Evolutionary conservation across 1,140 invertebrate genomes (phyloP).

Genomic region (Oedothorax gibbosus): DNA sequence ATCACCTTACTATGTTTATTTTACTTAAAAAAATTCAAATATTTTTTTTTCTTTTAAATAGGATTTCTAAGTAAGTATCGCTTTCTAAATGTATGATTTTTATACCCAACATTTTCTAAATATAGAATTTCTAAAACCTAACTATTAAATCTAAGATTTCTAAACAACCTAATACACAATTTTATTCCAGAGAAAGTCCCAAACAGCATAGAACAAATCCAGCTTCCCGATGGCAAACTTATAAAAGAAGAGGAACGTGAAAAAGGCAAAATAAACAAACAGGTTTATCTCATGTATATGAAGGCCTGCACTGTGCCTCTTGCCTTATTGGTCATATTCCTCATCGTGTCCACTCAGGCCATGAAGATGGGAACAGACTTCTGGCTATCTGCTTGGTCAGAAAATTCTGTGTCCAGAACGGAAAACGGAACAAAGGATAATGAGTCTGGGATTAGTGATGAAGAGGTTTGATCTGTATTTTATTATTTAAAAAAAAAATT

Average conservation of each 20-base stretch:
- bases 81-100: neutral
- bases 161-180: neutral
- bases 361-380: conserved; percentile 64
- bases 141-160: too few relatives aligned
- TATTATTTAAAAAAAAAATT: too few relatives aligned
- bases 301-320: conserved; percentile 74
- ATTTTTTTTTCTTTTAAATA: neutral
- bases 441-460: neutral
- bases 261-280: conserved; percentile 74
- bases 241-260: conserved; percentile 74
- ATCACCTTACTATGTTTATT: too few relatives aligned
- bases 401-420: conserved; percentile 38
- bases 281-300: conserved; percentile 76
- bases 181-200: conserved; percentile 38
- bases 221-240: conserved; percentile 64
- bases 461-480: neutral
- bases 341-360: conserved; percentile 66
- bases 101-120: neutral
- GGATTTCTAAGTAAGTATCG: neutral
- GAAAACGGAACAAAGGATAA: neutral
- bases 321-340: conserved; percentile 72
- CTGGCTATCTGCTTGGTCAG: conserved; percentile 64
- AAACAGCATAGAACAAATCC: conserved; percentile 43
- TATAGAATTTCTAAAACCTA: too few relatives aligned
- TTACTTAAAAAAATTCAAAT: too few relatives aligned